Percentiles rank a stretch among this genome's conserved stretches.
phyloP scores from a whole-genome alignment of 2,888 invertebrate species.

The Caenorhabditis auriculariae region DNA sequence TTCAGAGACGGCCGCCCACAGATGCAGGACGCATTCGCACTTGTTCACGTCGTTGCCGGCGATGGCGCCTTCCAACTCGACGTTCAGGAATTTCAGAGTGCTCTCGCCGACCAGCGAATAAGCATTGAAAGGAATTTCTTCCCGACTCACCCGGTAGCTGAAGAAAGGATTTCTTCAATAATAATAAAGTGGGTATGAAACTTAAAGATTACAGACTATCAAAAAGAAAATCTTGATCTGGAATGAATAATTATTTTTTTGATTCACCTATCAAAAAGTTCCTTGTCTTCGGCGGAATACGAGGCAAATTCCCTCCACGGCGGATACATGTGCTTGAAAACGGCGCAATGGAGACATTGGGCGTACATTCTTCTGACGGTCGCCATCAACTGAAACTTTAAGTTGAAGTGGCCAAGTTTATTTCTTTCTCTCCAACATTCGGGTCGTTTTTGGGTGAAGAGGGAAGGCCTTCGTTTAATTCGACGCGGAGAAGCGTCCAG shows the following conservation, averaged over 20 bases:
- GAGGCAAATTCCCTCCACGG: not conserved
- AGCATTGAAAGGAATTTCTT: conserved; percentile 28
- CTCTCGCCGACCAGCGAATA: conserved; percentile 25
- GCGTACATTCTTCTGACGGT: conserved; percentile 21
- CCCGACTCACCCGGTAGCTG: conserved; percentile 31
- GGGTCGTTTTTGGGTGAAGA: too few species aligned
- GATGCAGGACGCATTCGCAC: conserved; percentile 32
- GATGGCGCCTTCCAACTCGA: conserved; percentile 17
- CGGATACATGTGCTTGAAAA: conserved; percentile 32
- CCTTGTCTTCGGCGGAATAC: conserved; percentile 30
- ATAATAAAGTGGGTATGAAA: not conserved
- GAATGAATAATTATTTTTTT: too few species aligned
- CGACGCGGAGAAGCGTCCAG: conserved; percentile 40
- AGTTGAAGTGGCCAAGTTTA: too few species aligned
- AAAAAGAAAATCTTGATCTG: too few species aligned
- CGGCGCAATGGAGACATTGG: conserved; percentile 14
- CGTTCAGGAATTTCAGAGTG: conserved; percentile 30
- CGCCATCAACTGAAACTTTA: conserved; percentile 7
- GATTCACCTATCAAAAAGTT: conserved; percentile 27
- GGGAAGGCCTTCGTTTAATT: too few species aligned
- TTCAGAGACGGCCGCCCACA: conserved; percentile 40
- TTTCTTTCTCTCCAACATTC: too few species aligned
- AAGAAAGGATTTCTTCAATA: conserved; percentile 1
- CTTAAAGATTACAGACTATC: not conserved
- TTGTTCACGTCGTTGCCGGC: conserved; percentile 19